Evolutionary conservation across 1,140 invertebrate species (phyloP).

Genomic region (Camponotus vicinus): DNA sequence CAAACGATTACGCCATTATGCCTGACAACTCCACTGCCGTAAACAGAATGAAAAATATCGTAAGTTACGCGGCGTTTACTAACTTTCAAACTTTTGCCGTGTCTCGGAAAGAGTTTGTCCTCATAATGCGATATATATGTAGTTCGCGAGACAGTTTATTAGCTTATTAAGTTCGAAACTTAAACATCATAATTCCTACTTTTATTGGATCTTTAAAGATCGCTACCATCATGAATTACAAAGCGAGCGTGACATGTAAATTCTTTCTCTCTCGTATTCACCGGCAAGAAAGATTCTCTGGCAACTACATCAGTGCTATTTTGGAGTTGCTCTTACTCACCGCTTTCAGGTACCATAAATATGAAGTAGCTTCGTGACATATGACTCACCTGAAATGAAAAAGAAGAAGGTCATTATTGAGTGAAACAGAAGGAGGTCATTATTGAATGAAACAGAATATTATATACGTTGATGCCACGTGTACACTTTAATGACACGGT

Average conservation of each 20-base stretch:
- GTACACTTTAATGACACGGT: slow-evolving; percentile 41
- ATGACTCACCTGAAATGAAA: slow-evolving; percentile 62
- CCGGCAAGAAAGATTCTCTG: background rate
- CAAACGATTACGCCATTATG: slow-evolving; percentile 62
- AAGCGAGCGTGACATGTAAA: background rate
- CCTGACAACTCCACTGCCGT: slow-evolving; percentile 49
- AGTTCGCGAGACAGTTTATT: slow-evolving; percentile 5
- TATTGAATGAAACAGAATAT: slow-evolving; percentile 4
- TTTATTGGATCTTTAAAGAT: background rate
- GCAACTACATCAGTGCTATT: background rate
- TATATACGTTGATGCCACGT: background rate
- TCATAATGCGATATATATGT: slow-evolving; percentile 6
- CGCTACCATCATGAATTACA: background rate
- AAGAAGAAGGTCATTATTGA: background rate
- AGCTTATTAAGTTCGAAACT: slow-evolving; percentile 35
- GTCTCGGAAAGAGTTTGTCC: slow-evolving; percentile 11
- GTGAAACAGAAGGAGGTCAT: background rate
- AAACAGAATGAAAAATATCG: slow-evolving; percentile 63
- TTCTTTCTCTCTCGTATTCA: background rate
- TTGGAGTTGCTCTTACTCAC: slow-evolving; percentile 41
- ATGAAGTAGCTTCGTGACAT: slow-evolving; percentile 41
- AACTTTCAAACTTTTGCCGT: slow-evolving; percentile 47
- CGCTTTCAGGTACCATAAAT: slow-evolving; percentile 40
- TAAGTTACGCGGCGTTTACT: slow-evolving; percentile 22
- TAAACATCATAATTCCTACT: slow-evolving; percentile 25